Evolutionary conservation across 1,140 invertebrate genomes (phyloP).

Genomic region (Chionoecetes opilio): DNA sequence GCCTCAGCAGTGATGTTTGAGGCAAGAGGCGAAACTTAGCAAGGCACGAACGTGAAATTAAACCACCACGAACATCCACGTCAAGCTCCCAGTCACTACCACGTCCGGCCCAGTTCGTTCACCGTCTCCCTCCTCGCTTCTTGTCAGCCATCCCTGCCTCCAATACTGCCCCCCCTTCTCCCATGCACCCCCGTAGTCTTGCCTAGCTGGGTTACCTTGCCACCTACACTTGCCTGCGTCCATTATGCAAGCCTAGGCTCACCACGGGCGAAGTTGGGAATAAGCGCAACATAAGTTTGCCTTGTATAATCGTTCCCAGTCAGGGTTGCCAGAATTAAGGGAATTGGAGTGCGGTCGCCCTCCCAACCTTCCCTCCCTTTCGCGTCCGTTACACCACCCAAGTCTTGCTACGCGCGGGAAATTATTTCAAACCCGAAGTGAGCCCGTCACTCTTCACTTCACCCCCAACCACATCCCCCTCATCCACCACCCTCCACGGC

Average conservation of each 20-base stretch:
- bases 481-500: not conserved
- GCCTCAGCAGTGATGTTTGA: not conserved
- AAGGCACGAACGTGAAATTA: not conserved
- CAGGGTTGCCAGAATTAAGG: not conserved
- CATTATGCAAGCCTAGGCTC: not conserved
- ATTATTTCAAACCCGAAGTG: slow-evolving; percentile 4
- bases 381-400: slow-evolving; percentile 23
- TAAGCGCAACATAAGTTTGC: not conserved
- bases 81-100: slow-evolving; percentile 9
- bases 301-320: not conserved
- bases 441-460: not conserved
- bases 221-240: not conserved
- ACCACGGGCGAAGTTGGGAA: not conserved
- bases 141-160: not conserved
- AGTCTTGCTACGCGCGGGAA: not conserved
- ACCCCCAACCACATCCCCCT: not conserved
- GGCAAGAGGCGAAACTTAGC: not conserved
- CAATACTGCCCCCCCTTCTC: not conserved
- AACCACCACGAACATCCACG: not conserved
- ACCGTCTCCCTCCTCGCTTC: not conserved
- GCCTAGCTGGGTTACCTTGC: slow-evolving; percentile 2
- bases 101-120: slow-evolving; percentile 23
- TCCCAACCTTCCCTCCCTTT: not conserved
- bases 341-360: slow-evolving; percentile 12
- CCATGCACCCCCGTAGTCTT: not conserved